Conservation (phyloP, 2,113 vertebrate species). For the Sinocyclocheilus maitianheensis region DNA sequence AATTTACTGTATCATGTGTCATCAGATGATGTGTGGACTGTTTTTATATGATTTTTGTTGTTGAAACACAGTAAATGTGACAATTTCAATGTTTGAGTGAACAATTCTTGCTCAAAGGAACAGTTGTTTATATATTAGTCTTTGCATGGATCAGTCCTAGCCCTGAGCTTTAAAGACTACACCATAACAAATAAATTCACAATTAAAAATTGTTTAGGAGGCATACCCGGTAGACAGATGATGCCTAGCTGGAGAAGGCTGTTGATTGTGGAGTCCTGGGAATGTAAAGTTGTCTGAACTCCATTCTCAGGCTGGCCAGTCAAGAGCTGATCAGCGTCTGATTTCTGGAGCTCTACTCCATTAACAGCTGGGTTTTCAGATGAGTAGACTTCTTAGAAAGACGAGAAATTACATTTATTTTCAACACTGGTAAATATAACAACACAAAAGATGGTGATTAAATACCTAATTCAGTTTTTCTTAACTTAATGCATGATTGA, state of each 20-base stretch:
- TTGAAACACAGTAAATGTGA: too few species aligned
- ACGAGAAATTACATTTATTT: not conserved
- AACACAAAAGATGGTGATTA: not conserved
- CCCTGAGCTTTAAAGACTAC: not conserved
- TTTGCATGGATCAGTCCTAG: not conserved
- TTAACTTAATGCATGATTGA: not conserved
- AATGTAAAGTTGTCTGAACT: constrained; percentile 56
- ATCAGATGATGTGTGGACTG: not conserved
- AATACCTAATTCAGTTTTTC: not conserved
- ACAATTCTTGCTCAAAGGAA: not conserved
- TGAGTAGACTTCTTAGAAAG: constrained; percentile 39
- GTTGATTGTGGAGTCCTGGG: constrained; percentile 67
- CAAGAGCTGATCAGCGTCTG: constrained; percentile 51
- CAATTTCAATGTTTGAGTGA: not conserved
- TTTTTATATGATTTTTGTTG: too few species aligned
- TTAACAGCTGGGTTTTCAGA: constrained; percentile 51
- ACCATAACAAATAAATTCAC: not conserved
- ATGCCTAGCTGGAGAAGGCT: constrained; percentile 79
- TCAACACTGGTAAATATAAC: not conserved
- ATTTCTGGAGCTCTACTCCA: constrained; percentile 52
- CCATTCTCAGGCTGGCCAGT: constrained; percentile 46
- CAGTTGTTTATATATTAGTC: not conserved
- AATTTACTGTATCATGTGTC: too few species aligned
- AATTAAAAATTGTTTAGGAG: not conserved
- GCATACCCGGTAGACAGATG: constrained; percentile 87